phyloP scores from a whole-genome alignment of 30 jellyfish, hydroid and myxozoan genomes.

The Cassiopea andromeda region DNA sequence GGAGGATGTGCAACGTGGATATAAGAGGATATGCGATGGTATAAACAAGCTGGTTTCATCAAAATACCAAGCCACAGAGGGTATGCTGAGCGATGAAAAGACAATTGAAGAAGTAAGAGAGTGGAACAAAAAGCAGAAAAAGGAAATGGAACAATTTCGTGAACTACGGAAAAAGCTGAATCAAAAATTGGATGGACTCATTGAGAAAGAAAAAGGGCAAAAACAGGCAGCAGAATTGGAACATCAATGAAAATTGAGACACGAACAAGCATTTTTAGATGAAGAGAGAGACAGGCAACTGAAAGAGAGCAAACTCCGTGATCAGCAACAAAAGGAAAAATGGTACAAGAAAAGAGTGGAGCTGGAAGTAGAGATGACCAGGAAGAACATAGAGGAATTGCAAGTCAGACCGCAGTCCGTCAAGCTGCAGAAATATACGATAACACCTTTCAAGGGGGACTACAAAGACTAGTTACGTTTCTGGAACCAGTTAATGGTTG shows the following conservation, averaged over 20 bases:
- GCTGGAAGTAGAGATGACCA: constrained; percentile 42
- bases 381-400: constrained; percentile 39
- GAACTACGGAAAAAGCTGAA: neutral
- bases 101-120: neutral
- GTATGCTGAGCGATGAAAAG: constrained; percentile 31
- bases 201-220: neutral
- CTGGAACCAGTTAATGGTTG: constrained; percentile 83
- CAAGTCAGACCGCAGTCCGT: constrained; percentile 67
- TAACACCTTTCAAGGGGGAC: constrained; percentile 79
- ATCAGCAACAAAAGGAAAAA: constrained; percentile 23
- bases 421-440: constrained; percentile 79
- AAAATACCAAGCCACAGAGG: constrained; percentile 27
- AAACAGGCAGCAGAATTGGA: neutral
- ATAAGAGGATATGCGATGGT: constrained; percentile 4
- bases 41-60: constrained; percentile 15
- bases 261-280: constrained; percentile 28
- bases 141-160: neutral
- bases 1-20: constrained; percentile 24
- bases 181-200: neutral
- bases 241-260: constrained; percentile 4
- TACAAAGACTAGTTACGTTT: constrained; percentile 82
- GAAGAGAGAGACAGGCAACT: constrained; percentile 5
- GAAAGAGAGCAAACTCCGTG: constrained; percentile 6
- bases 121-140: neutral
- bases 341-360: constrained; percentile 47